Evolutionary conservation across 1,140 invertebrate genomes (phyloP), one percentile per base, ranked within the genome.

Genomic region (Listronotus oregonensis): DNA sequence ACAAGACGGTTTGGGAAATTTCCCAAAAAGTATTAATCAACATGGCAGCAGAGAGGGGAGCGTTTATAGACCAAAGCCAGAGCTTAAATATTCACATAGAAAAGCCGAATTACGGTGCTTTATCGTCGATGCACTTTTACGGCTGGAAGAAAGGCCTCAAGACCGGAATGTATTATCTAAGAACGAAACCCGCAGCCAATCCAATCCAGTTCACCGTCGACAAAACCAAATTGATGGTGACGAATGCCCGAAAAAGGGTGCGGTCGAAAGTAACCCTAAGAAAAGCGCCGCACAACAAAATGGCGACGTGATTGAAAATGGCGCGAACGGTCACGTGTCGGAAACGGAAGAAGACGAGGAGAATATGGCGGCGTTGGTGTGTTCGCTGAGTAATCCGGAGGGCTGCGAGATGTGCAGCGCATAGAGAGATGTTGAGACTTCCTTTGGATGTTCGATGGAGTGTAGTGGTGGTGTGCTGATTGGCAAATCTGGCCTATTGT

Each of bases 1-100:
- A 99, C 78, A 97, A 97, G 82, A 99, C 97, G 3, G 96, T 98
- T 0, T 99, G 97, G 98, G 98, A 99, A 82, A 95, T 99, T 55
- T 89, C 94, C 0, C 96, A 99, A 63, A 97, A 96, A 78, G 87
- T 86, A 5, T 88, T 98, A 1, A 87, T 99, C 34, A 89, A 98
- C 79, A 99, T 99, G 97, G 95, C 97, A 21, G 96, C 95, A 3
- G 98, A 99, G 80, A 85, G 97, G 69, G 96, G 94, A 6, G 95
- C 97, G 6, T 99, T 94, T 76, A 99, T 99, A 77, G 97, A 99
- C 82, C 98, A 99, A 81, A 97, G 94, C 69, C 97, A 99, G 79
- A 97, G 95, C 0, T 85, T 99, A 61, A 99, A 99, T 78, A 89
- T 99, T 68, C 95, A 99, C 76, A 94, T 99, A 55, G 95, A 93